Base-by-base conservation (phyloP, 2,113 vertebrate species). In the Tupaia tana region DNA sequence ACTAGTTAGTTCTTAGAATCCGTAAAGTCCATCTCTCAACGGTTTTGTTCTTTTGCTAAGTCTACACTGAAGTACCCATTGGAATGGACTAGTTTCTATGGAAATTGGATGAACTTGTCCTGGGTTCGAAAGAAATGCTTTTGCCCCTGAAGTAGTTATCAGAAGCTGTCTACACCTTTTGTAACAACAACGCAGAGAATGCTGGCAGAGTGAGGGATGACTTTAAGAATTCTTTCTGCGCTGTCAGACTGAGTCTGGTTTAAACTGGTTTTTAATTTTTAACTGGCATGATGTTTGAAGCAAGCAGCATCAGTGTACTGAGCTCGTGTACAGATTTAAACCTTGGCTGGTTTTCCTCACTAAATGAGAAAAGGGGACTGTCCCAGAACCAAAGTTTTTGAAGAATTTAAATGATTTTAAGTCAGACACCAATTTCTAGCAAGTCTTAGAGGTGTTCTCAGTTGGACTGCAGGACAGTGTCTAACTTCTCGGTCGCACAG, bases 51-150 rank as follows among this genome's bases (percentile, higher is more conserved):
- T 96, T 94, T 29, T 34, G 9, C 24, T 74, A 87, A 91, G 29
- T 66, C 81, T 82, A 58, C 2, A 69, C 43, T 63, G n/a, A 82
- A 83, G 12, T 77, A 27, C 20, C 31, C 34, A 70, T 85, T 85
- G 86, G 67, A 79, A 24, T 90, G 54, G 71, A 77, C 24, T 2
- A 74, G 29, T 89, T 95, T 70, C 52, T 77, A 84, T 1, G 88
- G 67, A 96, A 90, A 54, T 75, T 34, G n/a, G 54, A 73, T 64
- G 85, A 79, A 88, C 29, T 89, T 83, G 13, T 80, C 70, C 27
- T 87, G 81, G 66, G 25, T 92, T 96, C n/a, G 92, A 86, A 77
- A 96, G 58, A 59, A 91, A 80, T 54, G 63, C 43, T 54, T 54
- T 58, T 25, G 1, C 83, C 78, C 82, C 66, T 93, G 25, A 63